Evolutionary conservation across 2,888 invertebrate genomes (phyloP), one percentile per base, ranked within the genome.

Genomic region (Galeopsomyia nigrocyanea): DNA sequence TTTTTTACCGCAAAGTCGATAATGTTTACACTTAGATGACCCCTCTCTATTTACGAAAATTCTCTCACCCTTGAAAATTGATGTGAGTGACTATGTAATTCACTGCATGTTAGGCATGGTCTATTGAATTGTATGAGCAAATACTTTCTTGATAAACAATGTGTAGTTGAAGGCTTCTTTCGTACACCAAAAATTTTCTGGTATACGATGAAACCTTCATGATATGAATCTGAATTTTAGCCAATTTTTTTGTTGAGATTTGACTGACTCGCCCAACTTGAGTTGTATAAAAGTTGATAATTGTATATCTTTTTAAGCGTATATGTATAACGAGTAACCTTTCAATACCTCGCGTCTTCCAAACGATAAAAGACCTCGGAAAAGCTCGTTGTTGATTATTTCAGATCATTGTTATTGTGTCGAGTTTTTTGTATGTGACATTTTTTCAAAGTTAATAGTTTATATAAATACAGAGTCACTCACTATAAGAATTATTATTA

Each of bases 51-150:
- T 39, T 58, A 60, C 9, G 16, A 31, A 60, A 50, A 31, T 60
- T 70, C 21, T 69, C 62, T 49, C 50, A 58, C 31, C 49, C 56
- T 56, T 39, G 53, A 31, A 68, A 70, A 46, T 65, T 66, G 57
- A 47, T 73, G 62, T 74, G 70, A 71, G 63, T 72, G 68, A 72
- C 58, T 75, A 75, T 69, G 72, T 75, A 76, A 66, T 78, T 77
- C 76, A 75, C 78, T 79, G 79, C 80, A 80, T 80, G 79, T 79
- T 78, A 78, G 77, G 77, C 77, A 77, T 78, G 78, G 55, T 72
- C 72, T 47, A 31, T 19, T 10, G 17, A 66, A 56, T 53, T 68
- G 55, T 61, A 65, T 60, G 67, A 71, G 65, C 13, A 21, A 68
- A 65, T 17, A 71, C 55, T 56, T 64, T 17, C 31, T 31, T 47